phyloP scores from a whole-genome alignment of 2,113 vertebrate genomes.

The Anarhynchus alexandrinus region DNA sequence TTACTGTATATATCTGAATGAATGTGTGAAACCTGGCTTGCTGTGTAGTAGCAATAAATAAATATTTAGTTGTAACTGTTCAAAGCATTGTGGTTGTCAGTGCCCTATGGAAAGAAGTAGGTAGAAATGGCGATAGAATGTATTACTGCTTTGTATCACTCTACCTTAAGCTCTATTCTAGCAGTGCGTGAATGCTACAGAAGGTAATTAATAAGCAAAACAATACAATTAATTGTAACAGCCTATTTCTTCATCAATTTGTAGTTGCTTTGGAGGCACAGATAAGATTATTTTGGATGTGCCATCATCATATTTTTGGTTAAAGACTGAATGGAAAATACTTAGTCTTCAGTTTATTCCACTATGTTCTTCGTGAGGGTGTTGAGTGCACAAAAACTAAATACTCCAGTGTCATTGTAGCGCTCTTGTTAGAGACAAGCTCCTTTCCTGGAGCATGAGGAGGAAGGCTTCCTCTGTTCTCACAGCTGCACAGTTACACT shows the following conservation, averaged over 20 bases:
- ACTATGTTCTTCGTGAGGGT: not conserved
- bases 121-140: not conserved
- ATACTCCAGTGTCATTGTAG: not conserved
- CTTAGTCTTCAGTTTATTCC: not conserved
- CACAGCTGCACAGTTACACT: accelerated
- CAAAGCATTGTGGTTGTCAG: not conserved
- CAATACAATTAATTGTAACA: not conserved
- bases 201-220: not conserved
- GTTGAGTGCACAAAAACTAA: not conserved
- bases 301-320: not conserved
- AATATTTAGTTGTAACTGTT: not conserved
- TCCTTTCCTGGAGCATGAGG: not conserved
- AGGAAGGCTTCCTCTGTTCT: not conserved
- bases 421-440: not conserved
- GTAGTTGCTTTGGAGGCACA: not conserved
- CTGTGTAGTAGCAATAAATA: not conserved
- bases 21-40: not conserved
- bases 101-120: not conserved
- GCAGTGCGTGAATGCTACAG: not conserved
- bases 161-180: not conserved
- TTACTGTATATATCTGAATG: not conserved
- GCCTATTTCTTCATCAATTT: not conserved
- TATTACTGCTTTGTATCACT: not conserved
- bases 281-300: not conserved
- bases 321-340: not conserved